Percentiles rank a stretch among this genome's conserved stretches.
Conservation (phyloP, 2,113 vertebrate genomes). For the Notarius quadriscutis region DNA sequence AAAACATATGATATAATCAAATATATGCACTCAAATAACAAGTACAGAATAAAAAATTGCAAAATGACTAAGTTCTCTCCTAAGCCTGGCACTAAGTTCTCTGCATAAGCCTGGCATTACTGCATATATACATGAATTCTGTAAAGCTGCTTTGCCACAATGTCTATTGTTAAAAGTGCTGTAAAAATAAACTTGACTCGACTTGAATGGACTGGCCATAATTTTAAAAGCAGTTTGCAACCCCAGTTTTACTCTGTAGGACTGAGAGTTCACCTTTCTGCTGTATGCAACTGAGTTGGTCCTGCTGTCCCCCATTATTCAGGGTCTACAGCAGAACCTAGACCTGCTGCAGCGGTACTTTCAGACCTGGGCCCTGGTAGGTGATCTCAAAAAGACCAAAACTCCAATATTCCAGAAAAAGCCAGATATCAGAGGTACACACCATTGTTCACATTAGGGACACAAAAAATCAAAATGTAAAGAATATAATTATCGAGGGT, state of each 20-base stretch:
- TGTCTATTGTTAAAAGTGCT: too few species aligned
- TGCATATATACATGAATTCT: neutral
- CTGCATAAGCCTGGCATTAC: neutral
- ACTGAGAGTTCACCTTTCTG: neutral
- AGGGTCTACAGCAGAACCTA: neutral
- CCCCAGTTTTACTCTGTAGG: neutral
- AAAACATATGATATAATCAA: constrained; percentile 20
- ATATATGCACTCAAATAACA: constrained; percentile 5
- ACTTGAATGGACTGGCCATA: neutral
- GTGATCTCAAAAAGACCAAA: neutral
- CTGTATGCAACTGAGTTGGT: neutral
- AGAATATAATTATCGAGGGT: too few species aligned
- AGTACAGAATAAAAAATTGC: neutral
- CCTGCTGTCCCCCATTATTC: neutral
- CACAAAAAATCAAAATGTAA: too few species aligned
- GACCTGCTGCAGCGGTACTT: neutral
- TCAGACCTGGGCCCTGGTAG: neutral
- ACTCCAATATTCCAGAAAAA: neutral
- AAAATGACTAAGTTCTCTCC: neutral
- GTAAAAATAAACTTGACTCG: too few species aligned
- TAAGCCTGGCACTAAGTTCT: too few species aligned
- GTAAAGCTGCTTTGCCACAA: too few species aligned
- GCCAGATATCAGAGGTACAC: neutral
- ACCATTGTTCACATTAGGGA: too few species aligned
- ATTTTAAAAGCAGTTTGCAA: constrained; percentile 11